Percentiles rank a stretch among this genome's conserved stretches.
Evolutionary conservation across 2,113 vertebrate genomes (phyloP).

Genomic region (Pogona vitticeps): DNA sequence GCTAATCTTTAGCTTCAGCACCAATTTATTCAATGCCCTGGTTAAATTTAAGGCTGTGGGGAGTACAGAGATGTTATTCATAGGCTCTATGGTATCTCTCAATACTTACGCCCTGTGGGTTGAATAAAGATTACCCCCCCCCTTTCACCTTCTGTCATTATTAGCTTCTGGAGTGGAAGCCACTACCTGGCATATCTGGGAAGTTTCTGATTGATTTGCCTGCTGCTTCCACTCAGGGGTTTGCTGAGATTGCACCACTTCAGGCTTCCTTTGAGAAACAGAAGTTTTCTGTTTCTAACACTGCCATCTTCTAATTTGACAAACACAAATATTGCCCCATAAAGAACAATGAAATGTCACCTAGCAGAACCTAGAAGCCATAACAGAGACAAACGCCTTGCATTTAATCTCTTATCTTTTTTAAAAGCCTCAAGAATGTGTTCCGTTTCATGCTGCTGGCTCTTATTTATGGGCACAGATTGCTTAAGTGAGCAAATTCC

Average conservation of each 20-base stretch:
- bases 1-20: not conserved
- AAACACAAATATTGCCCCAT: conserved; percentile 27
- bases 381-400: conserved; percentile 6
- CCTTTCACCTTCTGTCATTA: not conserved
- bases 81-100: not conserved
- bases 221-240: not conserved
- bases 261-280: conserved; percentile 20
- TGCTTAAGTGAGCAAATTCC: conserved; percentile 46
- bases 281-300: conserved; percentile 18
- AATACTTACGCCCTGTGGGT: not conserved
- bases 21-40: not conserved
- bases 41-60: not conserved
- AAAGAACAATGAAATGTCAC: not conserved
- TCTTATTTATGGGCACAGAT: conserved; percentile 49
- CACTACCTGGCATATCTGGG: not conserved
- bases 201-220: not conserved
- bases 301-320: conserved; percentile 45
- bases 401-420: conserved; percentile 53
- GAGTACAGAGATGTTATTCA: not conserved
- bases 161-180: rapidly evolving
- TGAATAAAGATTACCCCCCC: not conserved
- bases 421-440: conserved; percentile 42
- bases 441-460: conserved; percentile 36
- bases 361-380: conserved; percentile 24
- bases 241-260: conserved; percentile 1